Percentiles rank a stretch among this genome's conserved stretches.
Conservation (phyloP, 2,888 invertebrate genomes). For the Lamellibrachia satsuma region DNA sequence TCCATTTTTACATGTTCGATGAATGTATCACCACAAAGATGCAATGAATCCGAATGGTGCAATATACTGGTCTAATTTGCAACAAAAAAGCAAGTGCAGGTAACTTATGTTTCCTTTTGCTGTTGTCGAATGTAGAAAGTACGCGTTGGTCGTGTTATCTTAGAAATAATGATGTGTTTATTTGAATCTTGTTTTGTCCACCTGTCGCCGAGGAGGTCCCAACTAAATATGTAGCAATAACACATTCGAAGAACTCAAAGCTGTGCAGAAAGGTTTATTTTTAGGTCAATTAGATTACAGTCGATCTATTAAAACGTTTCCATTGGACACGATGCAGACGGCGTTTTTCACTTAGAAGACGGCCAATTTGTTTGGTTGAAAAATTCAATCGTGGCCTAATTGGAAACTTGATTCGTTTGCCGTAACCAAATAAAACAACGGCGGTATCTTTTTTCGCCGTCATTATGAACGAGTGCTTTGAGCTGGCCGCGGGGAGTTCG, state of each 20-base stretch:
- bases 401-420: slow-evolving; percentile 1
- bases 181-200: not conserved
- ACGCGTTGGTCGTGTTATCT: not conserved
- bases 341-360: not conserved
- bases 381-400: not conserved
- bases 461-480: not conserved
- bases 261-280: not conserved
- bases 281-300: not conserved
- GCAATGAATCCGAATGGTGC: not conserved
- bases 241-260: not conserved
- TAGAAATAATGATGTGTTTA: not conserved
- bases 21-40: not conserved
- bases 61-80: not conserved
- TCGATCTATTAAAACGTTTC: not conserved
- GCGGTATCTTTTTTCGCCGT: not conserved
- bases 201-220: not conserved
- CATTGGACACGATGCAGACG: not conserved
- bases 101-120: not conserved
- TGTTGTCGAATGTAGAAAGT: not conserved
- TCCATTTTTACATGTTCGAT: not conserved
- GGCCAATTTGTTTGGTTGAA: not conserved
- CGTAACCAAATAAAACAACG: not conserved
- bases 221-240: not conserved
- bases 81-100: not conserved
- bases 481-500: not conserved